Evolutionary conservation across 2,113 vertebrate genomes (phyloP).

Genomic region (Phylloscopus trochilus): DNA sequence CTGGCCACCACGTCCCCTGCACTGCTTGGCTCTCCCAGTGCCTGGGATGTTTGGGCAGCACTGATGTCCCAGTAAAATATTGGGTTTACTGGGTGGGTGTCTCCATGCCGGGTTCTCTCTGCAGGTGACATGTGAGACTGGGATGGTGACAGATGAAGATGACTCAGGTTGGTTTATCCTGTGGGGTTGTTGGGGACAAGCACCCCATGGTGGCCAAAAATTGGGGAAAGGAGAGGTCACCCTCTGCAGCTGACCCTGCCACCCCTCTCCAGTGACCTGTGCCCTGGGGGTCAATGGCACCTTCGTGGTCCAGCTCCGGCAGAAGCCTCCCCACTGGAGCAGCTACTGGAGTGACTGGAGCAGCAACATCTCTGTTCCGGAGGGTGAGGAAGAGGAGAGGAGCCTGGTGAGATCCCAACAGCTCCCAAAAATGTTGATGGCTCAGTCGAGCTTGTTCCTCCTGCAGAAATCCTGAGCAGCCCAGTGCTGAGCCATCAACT

Average conservation of each 20-base stretch:
- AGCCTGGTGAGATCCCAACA: neutral
- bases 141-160: neutral
- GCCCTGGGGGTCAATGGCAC: neutral
- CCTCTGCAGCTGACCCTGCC: neutral
- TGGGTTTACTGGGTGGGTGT: neutral
- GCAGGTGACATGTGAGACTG: conserved; percentile 52
- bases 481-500: neutral
- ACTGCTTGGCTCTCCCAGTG: neutral
- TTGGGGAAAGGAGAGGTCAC: neutral
- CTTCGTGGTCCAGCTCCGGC: conserved; percentile 67
- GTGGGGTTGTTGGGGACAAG: accelerated
- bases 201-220: neutral
- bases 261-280: conserved; percentile 58
- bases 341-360: conserved; percentile 77
- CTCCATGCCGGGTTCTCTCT: accelerated
- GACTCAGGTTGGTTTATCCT: neutral
- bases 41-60: neutral
- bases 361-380: conserved; percentile 47
- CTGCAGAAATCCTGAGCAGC: neutral
- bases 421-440: accelerated
- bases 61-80: neutral
- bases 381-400: conserved; percentile 53
- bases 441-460: neutral
- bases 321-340: neutral
- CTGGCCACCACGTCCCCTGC: too few relatives aligned